Base-by-base conservation (phyloP, 2,113 vertebrate genomes). In the Melanocharis versteri region DNA sequence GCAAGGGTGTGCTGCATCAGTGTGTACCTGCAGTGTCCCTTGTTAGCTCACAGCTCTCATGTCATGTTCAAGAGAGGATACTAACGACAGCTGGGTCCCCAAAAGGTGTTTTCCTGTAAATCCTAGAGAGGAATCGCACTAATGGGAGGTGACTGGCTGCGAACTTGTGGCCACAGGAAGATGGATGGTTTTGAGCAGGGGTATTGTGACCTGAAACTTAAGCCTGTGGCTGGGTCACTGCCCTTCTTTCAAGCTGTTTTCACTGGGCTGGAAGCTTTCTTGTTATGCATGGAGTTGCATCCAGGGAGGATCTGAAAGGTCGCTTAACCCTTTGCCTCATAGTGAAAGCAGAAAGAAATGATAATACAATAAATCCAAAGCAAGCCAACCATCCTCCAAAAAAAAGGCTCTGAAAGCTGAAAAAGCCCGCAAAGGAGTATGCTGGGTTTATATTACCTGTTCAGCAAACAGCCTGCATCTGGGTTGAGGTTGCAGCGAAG, bases 191-290 rank as follows among this genome's bases (percentile, higher is more conserved):
- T 88, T 92, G 80, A 93, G 57, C 72, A 90, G 88, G 90, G 48
- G 47, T 92, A 54, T 91, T 93, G 69, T 96, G 96, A 96, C 95
- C 95, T 26, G 61, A 93, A 96, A 95, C 89, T 87, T 93, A 93
- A 94, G 83, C 68, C 88, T 84, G 65, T 93, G 69, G 26, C 61
- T 94, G 88, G 92, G 93, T 96, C 94, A 92, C 77, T 96, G 94
- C 88, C 31, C 72, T 92, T 90, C 88, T 94, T 97, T 96, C 72
- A 96, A 81, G 93, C 83, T 93, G 93, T 96, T 96, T 96, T 89
- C 88, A 89, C 58, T 83, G 83, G 54, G 72, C 76, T 94, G 92
- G 92, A 96, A 96, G 69, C 83, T 95, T 96, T 94, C 80, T 94
- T 95, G 80, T 95, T 94, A 78, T 1, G 64, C 83, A 64, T 83